Base-by-base conservation (phyloP, 2,888 invertebrate species). In the Drosophila niveifrons region DNA sequence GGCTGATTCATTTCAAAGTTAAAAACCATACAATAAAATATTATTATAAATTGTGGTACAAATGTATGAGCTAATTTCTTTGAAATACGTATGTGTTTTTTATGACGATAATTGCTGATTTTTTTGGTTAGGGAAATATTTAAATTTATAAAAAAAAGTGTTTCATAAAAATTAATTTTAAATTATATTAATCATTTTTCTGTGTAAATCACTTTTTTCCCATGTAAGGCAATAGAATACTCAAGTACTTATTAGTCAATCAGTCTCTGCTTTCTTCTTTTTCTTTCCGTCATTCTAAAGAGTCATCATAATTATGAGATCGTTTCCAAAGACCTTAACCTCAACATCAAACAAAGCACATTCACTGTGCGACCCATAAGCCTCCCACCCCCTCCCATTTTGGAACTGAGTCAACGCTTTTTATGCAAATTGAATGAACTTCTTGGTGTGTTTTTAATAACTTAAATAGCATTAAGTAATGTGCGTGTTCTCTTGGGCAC, bases 341-440 rank as follows among this genome's bases (percentile, higher is more conserved):
- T 64, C 52, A 66, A 64, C 52, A 34, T 6, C 61, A 29, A 46
- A 81, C 69, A 66, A 72, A 62, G 79, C 69, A 48, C 23, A 47
- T 46, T 46, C 36, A 36, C n/a, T 57, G 58, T 58, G 29, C 53
- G 43, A 28, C 13, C 28, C 56, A 58, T 17, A 59, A 56, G 13
- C 15, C 15, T 15, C 23, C 18, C 46, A 11, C 17, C 2, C 10
- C 34, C 15, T 2, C n/a, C n/a, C 10, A 17, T 1, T 31, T 51
- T 4, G 9, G 18, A 47, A 41, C 18, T 52, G 46, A 57, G 77
- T 76, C 52, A 67, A 61, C 61, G 64, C 39, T 75, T 55, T 55
- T 55, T 55, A 64, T 69, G 65, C 53, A 75, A 69, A 72, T 74
- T 68, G 28, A 75, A 67, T 80, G 51, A 67, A 57, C 44, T 67